phyloP scores from a whole-genome alignment of 2,888 invertebrate genomes.

The Troides oblongomaculatus region DNA sequence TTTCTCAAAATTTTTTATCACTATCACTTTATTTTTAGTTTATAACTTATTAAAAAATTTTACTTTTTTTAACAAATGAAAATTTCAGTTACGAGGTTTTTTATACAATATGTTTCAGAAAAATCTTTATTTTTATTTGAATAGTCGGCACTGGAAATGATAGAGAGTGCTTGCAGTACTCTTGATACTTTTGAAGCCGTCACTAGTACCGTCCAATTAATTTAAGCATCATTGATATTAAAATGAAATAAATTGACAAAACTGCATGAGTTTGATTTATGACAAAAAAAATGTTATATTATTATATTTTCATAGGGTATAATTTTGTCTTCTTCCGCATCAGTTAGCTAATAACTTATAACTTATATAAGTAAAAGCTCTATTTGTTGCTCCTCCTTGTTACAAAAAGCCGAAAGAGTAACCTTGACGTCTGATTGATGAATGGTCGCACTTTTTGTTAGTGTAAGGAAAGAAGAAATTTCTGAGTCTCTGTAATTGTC shows the following conservation, averaged over 20 bases:
- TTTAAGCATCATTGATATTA: conserved; percentile 5
- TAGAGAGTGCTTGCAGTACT: conserved; percentile 42
- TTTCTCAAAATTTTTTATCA: too few species aligned
- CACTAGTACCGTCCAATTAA: conserved; percentile 9
- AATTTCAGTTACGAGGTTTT: not conserved
- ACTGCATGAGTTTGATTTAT: conserved; percentile 13
- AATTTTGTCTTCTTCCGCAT: not conserved
- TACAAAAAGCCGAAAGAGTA: conserved; percentile 14
- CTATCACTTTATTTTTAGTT: too few species aligned
- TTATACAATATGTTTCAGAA: not conserved
- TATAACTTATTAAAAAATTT: not conserved
- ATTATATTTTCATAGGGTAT: conserved; percentile 28
- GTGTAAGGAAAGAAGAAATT: not conserved
- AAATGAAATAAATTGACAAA: conserved; percentile 24
- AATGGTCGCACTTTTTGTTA: conserved; percentile 22
- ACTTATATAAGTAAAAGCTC: not conserved
- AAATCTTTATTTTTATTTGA: conserved; percentile 28
- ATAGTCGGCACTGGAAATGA: conserved; percentile 40
- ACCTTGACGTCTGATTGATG: conserved; percentile 22
- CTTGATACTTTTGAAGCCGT: conserved; percentile 36
- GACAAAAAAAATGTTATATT: not conserved
- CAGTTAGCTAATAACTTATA: conserved; percentile 6
- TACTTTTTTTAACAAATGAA: not conserved
- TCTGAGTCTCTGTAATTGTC: conserved; percentile 11
- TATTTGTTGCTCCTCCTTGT: not conserved